phyloP scores from a whole-genome alignment of 53 echinoderm and acorn worm species.

The Holothuria scabra region DNA sequence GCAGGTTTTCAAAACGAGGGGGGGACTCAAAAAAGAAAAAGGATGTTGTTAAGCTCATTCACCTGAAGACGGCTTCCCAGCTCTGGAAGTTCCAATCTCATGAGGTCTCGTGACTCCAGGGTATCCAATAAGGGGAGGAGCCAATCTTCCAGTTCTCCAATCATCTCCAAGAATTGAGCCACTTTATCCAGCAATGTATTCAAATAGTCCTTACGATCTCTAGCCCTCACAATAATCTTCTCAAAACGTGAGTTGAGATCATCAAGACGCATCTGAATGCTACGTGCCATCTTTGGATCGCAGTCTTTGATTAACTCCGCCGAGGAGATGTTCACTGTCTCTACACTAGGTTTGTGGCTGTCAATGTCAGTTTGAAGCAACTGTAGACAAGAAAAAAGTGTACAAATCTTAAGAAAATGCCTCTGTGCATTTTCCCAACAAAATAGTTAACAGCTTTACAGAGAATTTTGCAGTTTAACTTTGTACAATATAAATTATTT shows the following conservation, averaged over 20 bases:
- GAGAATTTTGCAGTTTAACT: too few relatives aligned
- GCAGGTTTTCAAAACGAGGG: too few relatives aligned
- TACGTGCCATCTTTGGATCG: constrained; percentile 93
- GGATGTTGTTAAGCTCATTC: not conserved
- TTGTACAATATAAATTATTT: too few relatives aligned
- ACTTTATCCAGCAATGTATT: constrained; percentile 77
- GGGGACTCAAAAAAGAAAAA: too few relatives aligned
- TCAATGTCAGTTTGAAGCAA: constrained; percentile 95
- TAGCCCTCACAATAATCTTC: constrained; percentile 78
- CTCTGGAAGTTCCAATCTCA: constrained; percentile 83
- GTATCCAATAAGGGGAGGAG: constrained; percentile 81
- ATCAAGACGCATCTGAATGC: constrained; percentile 86
- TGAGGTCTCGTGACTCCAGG: constrained; percentile 85
- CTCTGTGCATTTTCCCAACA: too few relatives aligned
- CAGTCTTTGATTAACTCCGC: constrained; percentile 89
- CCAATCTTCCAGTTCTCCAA: constrained; percentile 96
- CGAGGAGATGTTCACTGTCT: constrained; percentile 86
- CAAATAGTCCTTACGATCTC: constrained; percentile 82
- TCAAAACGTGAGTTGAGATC: constrained; percentile 96
- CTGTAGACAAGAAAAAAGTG: constrained; percentile 52
- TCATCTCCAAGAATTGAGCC: constrained; percentile 77
- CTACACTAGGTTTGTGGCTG: constrained; percentile 98
- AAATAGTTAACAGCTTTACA: too few relatives aligned
- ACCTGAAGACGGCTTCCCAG: constrained; percentile 90
- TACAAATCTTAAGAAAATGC: not conserved